These are phyloP conservation scores for Drosophila bocki DNA, from an alignment of 1,140 invertebrate genomes.

Conservation along the genomic window DNA sequence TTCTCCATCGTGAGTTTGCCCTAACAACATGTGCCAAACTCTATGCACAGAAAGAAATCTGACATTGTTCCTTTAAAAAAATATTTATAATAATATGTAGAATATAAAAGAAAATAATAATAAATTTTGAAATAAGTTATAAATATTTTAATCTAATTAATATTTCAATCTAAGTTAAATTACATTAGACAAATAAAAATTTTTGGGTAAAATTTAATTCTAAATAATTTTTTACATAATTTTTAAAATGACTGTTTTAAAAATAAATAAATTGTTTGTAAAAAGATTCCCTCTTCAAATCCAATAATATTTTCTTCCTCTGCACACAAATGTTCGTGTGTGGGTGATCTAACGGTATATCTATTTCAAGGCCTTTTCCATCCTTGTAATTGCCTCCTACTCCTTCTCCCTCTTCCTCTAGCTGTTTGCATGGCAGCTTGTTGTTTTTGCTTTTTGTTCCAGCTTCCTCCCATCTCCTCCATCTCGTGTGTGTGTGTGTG, in stretches of 20 bases:
- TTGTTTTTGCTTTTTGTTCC: conserved; percentile 42
- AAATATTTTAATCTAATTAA: too few relatives aligned
- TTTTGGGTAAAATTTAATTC: too few relatives aligned
- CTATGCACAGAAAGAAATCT: conserved; percentile 3
- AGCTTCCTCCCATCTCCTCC: conserved; percentile 16
- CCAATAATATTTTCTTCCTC: conserved; percentile 3
- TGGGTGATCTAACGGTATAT: conserved; percentile 46
- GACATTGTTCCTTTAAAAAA: too few relatives aligned
- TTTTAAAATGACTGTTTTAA: too few relatives aligned
- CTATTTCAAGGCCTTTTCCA: conserved; percentile 80
- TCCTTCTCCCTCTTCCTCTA: conserved; percentile 7
- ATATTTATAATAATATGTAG: too few relatives aligned
- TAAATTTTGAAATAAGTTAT: too few relatives aligned
- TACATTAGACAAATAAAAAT: too few relatives aligned
- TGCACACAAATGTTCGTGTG: conserved; percentile 15
- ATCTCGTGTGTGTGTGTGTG: conserved; percentile 5
- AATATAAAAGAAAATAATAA: too few relatives aligned
- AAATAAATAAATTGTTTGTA: too few relatives aligned
- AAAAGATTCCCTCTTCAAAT: not conserved
- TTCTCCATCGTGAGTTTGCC: conserved; percentile 76
- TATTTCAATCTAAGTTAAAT: too few relatives aligned
- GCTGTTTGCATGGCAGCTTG: conserved; percentile 18
- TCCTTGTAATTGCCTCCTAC: conserved; percentile 63
- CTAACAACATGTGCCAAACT: conserved; percentile 78
- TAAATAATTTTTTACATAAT: too few relatives aligned